These are phyloP conservation scores for Myiotriccus ornatus DNA, from an alignment of 2,797 vertebrate species.

Conservation along the genomic window DNA sequence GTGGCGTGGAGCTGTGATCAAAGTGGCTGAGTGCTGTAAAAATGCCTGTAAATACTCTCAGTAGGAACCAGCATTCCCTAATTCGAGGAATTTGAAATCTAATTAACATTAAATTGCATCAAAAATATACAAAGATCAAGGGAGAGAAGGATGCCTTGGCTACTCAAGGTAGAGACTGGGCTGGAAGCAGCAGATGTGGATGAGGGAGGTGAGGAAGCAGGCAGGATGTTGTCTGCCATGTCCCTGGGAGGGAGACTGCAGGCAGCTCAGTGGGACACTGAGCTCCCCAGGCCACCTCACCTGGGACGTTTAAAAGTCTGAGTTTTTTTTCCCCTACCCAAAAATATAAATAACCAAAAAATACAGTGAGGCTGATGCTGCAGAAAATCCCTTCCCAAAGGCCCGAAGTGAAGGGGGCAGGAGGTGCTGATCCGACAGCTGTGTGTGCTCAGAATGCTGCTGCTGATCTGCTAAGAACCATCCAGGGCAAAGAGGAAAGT, in stretches of 20 bases:
- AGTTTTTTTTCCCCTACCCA: not conserved
- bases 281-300: not conserved
- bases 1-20: not conserved
- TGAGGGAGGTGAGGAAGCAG: not conserved
- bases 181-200: not conserved
- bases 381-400: not conserved
- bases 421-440: not conserved
- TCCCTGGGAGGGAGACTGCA: not conserved
- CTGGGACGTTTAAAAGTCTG: accelerated
- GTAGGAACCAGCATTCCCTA: not conserved
- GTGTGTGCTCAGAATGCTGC: not conserved
- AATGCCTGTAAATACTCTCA: not conserved
- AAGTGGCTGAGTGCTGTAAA: not conserved
- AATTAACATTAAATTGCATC: not conserved
- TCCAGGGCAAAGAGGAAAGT: not conserved
- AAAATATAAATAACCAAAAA: not conserved
- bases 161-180: not conserved
- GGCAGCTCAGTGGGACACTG: not conserved
- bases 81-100: not conserved
- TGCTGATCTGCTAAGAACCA: not conserved
- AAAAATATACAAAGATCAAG: not conserved
- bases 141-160: not conserved
- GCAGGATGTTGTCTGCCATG: not conserved
- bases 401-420: not conserved
- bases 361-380: not conserved